Evolutionary conservation across 2,797 vertebrate genomes (phyloP).

Genomic region (Enteromius treurensis): DNA sequence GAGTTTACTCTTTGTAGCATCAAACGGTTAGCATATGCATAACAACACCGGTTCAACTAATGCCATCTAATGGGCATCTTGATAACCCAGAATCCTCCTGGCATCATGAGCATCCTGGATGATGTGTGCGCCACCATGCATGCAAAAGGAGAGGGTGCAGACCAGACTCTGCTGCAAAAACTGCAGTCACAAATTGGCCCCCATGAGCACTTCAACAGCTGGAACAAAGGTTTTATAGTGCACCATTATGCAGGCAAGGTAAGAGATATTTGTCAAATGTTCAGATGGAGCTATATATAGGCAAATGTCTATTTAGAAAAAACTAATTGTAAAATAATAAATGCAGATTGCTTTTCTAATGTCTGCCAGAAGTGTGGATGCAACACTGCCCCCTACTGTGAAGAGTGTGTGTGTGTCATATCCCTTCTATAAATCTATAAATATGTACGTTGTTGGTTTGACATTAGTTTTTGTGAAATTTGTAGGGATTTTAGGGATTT

Average conservation of each 20-base stretch:
- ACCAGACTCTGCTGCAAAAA: constrained; percentile 84
- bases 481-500: not conserved
- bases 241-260: constrained; percentile 88
- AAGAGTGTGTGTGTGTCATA: not conserved
- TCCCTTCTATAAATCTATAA: not conserved
- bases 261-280: constrained; percentile 32
- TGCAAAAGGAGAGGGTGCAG: constrained; percentile 84
- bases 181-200: constrained; percentile 78
- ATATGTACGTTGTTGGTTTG: not conserved
- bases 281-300: not conserved
- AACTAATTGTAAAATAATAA: not conserved
- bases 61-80: not conserved
- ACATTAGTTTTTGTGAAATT: not conserved
- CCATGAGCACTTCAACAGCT: constrained; percentile 86
- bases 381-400: not conserved
- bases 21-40: not conserved
- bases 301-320: not conserved
- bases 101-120: constrained; percentile 84
- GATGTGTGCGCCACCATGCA: constrained; percentile 88
- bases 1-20: constrained; percentile 60
- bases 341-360: not conserved
- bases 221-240: constrained; percentile 83
- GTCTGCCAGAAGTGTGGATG: not conserved
- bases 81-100: constrained; percentile 76
- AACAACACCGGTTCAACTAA: not conserved